These are phyloP conservation scores for Latrodectus elegans DNA, from an alignment of 2,888 invertebrate species.

Conservation along the genomic window DNA sequence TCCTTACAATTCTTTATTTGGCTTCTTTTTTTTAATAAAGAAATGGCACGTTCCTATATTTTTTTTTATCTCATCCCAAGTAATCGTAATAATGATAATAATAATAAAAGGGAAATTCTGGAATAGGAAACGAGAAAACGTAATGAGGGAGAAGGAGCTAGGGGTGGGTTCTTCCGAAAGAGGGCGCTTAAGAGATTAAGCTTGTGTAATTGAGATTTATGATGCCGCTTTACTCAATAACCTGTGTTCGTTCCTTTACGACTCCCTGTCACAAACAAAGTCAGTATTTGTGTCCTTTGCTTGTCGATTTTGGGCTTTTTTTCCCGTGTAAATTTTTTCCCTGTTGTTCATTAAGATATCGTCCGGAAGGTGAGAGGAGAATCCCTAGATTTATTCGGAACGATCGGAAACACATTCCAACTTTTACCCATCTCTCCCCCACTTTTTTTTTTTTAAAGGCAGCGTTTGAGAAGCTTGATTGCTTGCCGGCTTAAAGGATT, in stretches of 20 bases:
- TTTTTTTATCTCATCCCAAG: slow-evolving; percentile 12
- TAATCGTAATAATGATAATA: slow-evolving; percentile 24
- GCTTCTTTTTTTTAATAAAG: slow-evolving; percentile 28
- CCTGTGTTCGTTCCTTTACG: slow-evolving; percentile 22
- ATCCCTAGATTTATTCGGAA: slow-evolving; percentile 31
- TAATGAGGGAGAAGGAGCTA: background rate
- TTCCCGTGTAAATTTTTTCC: slow-evolving; percentile 11
- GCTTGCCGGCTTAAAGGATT: slow-evolving; percentile 38
- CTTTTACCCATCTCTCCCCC: slow-evolving; percentile 6
- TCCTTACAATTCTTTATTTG: background rate
- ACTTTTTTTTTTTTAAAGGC: background rate
- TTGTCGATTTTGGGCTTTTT: background rate
- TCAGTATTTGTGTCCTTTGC: slow-evolving; percentile 6
- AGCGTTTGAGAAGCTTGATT: slow-evolving; percentile 23
- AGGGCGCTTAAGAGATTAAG: slow-evolving; percentile 53
- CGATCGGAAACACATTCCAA: slow-evolving; percentile 14
- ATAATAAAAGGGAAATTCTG: background rate
- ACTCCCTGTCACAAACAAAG: slow-evolving; percentile 50
- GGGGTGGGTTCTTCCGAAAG: background rate
- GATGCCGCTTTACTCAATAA: slow-evolving; percentile 33
- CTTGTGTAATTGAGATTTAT: slow-evolving; percentile 59
- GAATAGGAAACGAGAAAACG: background rate
- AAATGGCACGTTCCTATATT: slow-evolving; percentile 26
- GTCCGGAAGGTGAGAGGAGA: slow-evolving; percentile 1
- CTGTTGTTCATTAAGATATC: slow-evolving; percentile 26